phyloP scores from a whole-genome alignment of 2,113 vertebrate species.

The Formicarius rufipectus region DNA sequence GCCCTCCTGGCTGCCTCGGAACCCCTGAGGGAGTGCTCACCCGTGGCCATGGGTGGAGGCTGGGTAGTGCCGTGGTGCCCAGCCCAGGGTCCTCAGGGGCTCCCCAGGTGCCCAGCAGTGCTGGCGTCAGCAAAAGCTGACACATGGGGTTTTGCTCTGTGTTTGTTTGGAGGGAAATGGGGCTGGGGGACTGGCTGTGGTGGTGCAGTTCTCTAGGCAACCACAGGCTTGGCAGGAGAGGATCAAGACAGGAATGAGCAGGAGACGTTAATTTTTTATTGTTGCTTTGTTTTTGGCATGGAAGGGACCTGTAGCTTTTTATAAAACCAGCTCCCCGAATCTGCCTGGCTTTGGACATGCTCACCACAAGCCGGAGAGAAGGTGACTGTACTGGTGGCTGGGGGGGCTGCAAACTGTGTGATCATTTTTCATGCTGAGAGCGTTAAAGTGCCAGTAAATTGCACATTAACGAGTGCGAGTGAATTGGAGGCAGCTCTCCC shows the following conservation, averaged over 20 bases:
- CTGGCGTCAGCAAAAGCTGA: rapidly evolving
- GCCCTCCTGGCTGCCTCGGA: rapidly evolving
- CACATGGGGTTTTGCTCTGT: rapidly evolving
- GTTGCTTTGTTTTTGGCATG: not conserved
- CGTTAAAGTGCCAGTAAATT: constrained; percentile 80
- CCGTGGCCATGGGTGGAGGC: rapidly evolving
- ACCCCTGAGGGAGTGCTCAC: rapidly evolving
- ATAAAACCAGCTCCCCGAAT: constrained; percentile 13
- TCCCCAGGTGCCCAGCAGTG: rapidly evolving
- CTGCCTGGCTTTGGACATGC: constrained; percentile 27
- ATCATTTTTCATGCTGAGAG: constrained; percentile 74
- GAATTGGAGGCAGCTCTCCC: constrained; percentile 70
- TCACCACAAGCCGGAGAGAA: not conserved
- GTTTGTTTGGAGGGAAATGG: not conserved
- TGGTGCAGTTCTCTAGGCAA: not conserved
- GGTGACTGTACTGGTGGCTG: constrained; percentile 37
- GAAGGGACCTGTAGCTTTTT: not conserved
- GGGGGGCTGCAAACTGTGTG: constrained; percentile 40
- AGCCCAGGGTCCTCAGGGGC: not conserved
- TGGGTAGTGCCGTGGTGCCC: rapidly evolving
- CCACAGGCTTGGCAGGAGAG: not conserved
- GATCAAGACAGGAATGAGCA: not conserved
- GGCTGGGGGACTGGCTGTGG: not conserved
- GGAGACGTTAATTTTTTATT: not conserved
- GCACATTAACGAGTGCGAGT: constrained; percentile 75